Base-by-base conservation (phyloP, 2,113 vertebrate genomes). In the Sinocyclocheilus grahami region DNA sequence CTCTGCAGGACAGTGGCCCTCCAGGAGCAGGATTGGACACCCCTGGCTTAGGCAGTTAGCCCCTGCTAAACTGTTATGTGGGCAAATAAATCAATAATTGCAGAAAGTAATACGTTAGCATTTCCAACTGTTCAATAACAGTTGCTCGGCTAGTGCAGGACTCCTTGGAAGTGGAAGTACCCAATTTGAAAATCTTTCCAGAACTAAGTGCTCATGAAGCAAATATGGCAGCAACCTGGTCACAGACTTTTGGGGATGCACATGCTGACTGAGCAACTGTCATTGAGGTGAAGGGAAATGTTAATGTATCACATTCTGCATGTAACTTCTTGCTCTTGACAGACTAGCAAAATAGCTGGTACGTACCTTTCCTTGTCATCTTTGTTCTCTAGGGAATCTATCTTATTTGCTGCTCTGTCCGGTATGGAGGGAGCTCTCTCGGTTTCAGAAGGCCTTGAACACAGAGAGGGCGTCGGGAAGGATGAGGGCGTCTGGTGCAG, bases 351-450 rank as follows among this genome's bases (percentile, higher is more conserved):
- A n/a, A 65, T 27, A 20, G 16, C 13, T 46, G n/a, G 4, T 22
- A 53, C 10, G 1, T n/a, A 89, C 88, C 88, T 86, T 87, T 89
- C 88, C 12, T 89, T 80, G 12, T 89, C 86, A 30, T 89, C 83
- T 74, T 87, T 89, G 85, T 75, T 83, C 16, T 48, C 20, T 3
- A 51, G 37, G 48, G 83, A 85, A 7, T 89, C 88, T 79, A 20
- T 87, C 12, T 86, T 87, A 51, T 67, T 85, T 0, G 60, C 42
- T 65, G 65, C 37, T 85, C 63, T 60, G n/a, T 86, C 85, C n/a
- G 37, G 14, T 11, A 13, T 6, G 6, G 76, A 58, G 13, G 76
- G 53, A 72, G 22, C 62, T 42, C 42, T 89, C 58, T 89, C 88
- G 0, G 77, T n/a, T 74, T 89, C 88, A 69, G 86, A 84, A 30